Evolutionary conservation across 1,140 invertebrate genomes (phyloP).

Genomic region (Pachypsylla venusta): DNA sequence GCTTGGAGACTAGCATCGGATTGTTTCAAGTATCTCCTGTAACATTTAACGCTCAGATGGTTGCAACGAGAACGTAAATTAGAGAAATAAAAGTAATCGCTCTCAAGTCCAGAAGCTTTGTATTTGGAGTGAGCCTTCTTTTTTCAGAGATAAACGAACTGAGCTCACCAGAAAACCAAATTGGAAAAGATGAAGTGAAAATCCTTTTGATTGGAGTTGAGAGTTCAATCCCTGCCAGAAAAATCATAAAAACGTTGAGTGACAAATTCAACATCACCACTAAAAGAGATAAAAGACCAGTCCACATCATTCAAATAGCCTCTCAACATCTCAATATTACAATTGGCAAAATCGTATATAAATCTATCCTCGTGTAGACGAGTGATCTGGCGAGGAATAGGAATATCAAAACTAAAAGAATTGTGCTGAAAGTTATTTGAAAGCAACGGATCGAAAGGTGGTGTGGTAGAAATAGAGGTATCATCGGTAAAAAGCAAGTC

Average conservation of each 20-base stretch:
- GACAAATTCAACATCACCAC: neutral
- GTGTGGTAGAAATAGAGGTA: neutral
- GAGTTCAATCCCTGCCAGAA: neutral
- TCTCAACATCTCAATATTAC: neutral
- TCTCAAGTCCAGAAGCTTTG: neutral
- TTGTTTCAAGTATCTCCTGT: neutral
- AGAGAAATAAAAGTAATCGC: neutral
- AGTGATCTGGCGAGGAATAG: neutral
- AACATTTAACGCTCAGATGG: neutral
- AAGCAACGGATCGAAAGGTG: neutral
- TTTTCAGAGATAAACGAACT: neutral
- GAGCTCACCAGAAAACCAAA: neutral
- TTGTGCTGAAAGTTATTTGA: neutral
- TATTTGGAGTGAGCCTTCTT: neutral
- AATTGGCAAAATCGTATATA: neutral
- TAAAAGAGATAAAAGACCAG: neutral
- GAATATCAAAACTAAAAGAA: neutral
- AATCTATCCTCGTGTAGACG: neutral
- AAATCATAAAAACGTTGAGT: neutral
- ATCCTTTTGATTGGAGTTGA: neutral
- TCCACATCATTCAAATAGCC: neutral
- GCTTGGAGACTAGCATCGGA: neutral
- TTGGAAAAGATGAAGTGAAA: neutral
- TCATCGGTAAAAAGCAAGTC: neutral
- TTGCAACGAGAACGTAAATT: neutral